These are phyloP conservation scores for Planiliza haematocheilus DNA, from an alignment of 2,113 vertebrate species.

Conservation along the genomic window DNA sequence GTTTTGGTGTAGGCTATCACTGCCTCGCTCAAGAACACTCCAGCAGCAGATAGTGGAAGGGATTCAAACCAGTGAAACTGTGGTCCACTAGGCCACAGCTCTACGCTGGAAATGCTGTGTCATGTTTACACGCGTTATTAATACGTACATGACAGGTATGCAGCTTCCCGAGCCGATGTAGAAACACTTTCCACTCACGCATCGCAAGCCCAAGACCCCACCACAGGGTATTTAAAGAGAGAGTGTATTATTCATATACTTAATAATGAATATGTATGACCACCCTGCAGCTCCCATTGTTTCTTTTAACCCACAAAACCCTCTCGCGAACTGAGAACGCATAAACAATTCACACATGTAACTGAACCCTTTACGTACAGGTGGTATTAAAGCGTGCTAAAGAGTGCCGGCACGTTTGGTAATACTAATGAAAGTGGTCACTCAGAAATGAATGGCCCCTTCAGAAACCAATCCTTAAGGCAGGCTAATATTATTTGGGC, in stretches of 20 bases:
- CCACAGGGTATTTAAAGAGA: not conserved
- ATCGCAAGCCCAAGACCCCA: not conserved
- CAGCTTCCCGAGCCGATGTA: not conserved
- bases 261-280: fast-evolving
- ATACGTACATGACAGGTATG: not conserved
- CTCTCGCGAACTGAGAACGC: not conserved
- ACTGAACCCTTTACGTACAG: not conserved
- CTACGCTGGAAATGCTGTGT: not conserved
- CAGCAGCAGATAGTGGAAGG: too few species aligned
- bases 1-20: too few species aligned
- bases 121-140: not conserved
- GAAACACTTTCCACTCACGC: not conserved
- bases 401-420: not conserved
- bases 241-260: not conserved
- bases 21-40: too few species aligned
- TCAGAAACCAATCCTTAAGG: not conserved
- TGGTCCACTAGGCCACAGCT: too few species aligned
- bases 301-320: not conserved
- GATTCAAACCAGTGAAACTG: too few species aligned
- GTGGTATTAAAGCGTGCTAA: not conserved
- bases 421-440: not conserved
- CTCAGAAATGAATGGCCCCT: not conserved
- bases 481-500: not conserved
- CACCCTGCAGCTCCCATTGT: not conserved
- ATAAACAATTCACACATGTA: not conserved